These are phyloP conservation scores for Tenthredo livida DNA, from an alignment of 2,888 invertebrate species.

Conservation along the genomic window DNA sequence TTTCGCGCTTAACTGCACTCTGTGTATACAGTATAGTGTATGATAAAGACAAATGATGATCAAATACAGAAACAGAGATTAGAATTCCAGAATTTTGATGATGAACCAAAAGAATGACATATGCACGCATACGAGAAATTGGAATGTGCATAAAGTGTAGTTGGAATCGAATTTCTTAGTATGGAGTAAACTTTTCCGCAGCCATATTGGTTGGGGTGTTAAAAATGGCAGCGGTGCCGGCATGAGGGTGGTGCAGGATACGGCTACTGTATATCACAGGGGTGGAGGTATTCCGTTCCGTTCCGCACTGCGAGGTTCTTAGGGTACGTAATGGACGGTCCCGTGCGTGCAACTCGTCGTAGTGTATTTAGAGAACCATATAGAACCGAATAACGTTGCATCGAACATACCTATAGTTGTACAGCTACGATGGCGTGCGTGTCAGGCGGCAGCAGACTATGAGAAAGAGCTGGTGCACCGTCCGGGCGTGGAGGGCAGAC, in stretches of 20 bases:
- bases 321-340: conserved; percentile 16
- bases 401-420: conserved; percentile 45
- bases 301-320: not conserved
- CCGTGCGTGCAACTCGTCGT: conserved; percentile 4
- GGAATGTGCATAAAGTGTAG: not conserved
- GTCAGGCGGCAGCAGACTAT: conserved; percentile 68
- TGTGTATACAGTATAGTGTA: not conserved
- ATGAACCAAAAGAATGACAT: not conserved
- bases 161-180: not conserved
- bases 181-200: not conserved
- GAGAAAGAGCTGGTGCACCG: conserved; percentile 70
- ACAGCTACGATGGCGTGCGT: conserved; percentile 68
- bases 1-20: not conserved
- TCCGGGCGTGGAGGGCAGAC: conserved; percentile 62
- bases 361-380: not conserved
- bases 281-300: not conserved
- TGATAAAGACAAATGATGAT: not conserved
- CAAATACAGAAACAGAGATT: not conserved
- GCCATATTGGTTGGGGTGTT: conserved; percentile 26
- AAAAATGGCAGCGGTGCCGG: conserved; percentile 22
- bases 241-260: not conserved
- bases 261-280: not conserved
- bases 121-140: not conserved
- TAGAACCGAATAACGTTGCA: conserved; percentile 36
- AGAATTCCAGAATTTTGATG: not conserved